Evolutionary conservation across 1,140 invertebrate species (phyloP).

Genomic region (Drosophila pruinosa): DNA sequence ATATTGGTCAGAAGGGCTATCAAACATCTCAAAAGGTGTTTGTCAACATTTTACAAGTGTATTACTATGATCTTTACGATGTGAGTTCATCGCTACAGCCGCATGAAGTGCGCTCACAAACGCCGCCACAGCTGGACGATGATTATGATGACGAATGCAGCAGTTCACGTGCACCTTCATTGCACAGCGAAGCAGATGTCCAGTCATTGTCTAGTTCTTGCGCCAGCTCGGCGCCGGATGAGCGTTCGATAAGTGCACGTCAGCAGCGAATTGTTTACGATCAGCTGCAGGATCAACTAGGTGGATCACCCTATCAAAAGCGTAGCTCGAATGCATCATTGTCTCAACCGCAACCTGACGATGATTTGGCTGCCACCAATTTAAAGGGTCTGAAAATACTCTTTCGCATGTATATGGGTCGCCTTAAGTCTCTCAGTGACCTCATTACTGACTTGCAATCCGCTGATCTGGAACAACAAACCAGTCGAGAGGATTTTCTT

Average conservation of each 20-base stretch:
- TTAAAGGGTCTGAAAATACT: constrained; percentile 78
- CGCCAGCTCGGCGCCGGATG: constrained; percentile 70
- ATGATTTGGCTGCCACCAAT: constrained; percentile 61
- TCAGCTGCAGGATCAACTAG: constrained; percentile 71
- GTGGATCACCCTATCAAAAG: constrained; percentile 63
- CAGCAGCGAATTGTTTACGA: constrained; percentile 78
- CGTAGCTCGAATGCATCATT: constrained; percentile 67
- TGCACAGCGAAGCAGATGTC: constrained; percentile 75
- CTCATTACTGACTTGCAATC: constrained; percentile 75
- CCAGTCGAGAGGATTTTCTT: constrained; percentile 66
- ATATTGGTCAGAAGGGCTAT: constrained; percentile 79
- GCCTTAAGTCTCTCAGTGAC: constrained; percentile 71
- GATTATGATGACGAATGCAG: constrained; percentile 74
- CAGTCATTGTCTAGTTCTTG: constrained; percentile 74
- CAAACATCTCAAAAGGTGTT: constrained; percentile 81
- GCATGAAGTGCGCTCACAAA: constrained; percentile 61
- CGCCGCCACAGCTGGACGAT: constrained; percentile 67
- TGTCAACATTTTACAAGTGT: constrained; percentile 74
- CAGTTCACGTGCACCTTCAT: constrained; percentile 66
- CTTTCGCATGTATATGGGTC: constrained; percentile 81
- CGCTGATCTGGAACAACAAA: constrained; percentile 71
- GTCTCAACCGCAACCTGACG: constrained; percentile 58
- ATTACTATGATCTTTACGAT: constrained; percentile 76
- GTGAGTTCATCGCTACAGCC: constrained; percentile 65
- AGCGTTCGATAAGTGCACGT: constrained; percentile 58